phyloP scores from a whole-genome alignment of 1,140 invertebrate species.

The Drosophila lacteicornis region DNA sequence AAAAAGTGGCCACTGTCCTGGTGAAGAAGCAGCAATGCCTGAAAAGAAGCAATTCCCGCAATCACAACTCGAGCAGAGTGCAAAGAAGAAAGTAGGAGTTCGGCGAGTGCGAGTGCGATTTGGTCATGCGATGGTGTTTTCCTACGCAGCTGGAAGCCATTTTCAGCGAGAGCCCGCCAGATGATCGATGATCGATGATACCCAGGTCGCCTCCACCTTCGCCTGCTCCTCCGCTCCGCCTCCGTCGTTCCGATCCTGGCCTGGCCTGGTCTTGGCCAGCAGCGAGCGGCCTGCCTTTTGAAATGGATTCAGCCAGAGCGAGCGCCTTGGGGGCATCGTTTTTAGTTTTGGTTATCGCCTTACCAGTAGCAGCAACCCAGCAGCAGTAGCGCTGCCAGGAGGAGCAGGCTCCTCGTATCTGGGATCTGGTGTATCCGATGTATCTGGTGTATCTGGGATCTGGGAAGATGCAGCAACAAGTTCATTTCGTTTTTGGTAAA shows the following conservation, averaged over 20 bases:
- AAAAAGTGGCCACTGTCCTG: constrained; percentile 42
- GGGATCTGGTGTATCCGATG: constrained; percentile 33
- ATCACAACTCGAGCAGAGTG: constrained; percentile 83
- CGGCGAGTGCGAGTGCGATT: constrained; percentile 64
- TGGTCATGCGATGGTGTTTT: constrained; percentile 84
- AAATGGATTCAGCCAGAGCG: constrained; percentile 58
- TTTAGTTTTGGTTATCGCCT: constrained; percentile 76
- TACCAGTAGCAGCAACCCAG: constrained; percentile 50
- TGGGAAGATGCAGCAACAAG: constrained; percentile 67
- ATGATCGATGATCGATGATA: constrained; percentile 83
- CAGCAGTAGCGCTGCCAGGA: constrained; percentile 24
- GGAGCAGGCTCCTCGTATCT: constrained; percentile 26
- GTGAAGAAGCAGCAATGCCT: constrained; percentile 14
- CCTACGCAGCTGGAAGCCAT: constrained; percentile 83
- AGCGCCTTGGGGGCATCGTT: constrained; percentile 78
- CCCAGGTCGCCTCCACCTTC: constrained; percentile 65
- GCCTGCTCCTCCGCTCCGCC: not conserved
- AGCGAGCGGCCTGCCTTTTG: constrained; percentile 50
- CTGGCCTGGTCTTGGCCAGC: constrained; percentile 13
- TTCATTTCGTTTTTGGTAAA: constrained; percentile 81
- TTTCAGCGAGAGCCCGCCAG: constrained; percentile 76
- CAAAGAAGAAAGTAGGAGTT: constrained; percentile 75
- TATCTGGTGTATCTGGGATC: constrained; percentile 39
- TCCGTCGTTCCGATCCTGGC: no score
- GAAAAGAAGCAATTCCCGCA: constrained; percentile 57